Evolutionary conservation across 92 coral and sea anemone genomes (phyloP).

Genomic region (Zoanthus sansibaricus): DNA sequence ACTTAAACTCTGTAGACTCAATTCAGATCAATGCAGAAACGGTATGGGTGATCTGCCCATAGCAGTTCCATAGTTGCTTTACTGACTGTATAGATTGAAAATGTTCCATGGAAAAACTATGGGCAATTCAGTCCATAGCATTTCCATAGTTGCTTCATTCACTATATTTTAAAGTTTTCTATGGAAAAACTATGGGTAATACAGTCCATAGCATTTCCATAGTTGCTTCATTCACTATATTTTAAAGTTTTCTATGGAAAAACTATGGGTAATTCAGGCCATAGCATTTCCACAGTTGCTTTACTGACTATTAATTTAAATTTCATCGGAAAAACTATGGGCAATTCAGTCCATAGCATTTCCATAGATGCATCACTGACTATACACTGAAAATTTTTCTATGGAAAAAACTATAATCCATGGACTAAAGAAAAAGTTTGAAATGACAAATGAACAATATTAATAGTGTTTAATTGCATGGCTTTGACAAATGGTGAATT

Average conservation of each 20-base stretch:
- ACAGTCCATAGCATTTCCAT: neutral
- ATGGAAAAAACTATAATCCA: conserved; percentile 9
- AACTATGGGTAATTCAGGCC: conserved; percentile 9
- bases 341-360: neutral
- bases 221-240: too few species aligned
- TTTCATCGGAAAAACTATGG: neutral
- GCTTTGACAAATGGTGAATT: too few species aligned
- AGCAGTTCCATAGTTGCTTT: too few species aligned
- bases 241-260: neutral
- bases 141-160: too few species aligned
- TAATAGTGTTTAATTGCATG: neutral
- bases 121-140: too few species aligned
- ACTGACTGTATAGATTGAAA: too few species aligned
- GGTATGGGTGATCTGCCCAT: neutral
- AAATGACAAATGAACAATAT: conserved; percentile 5
- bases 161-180: too few species aligned
- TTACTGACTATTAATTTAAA: neutral
- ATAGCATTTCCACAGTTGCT: conserved; percentile 8
- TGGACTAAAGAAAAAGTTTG: conserved; percentile 16
- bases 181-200: too few species aligned
- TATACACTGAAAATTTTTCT: conserved; percentile 6
- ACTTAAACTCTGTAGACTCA: too few species aligned
- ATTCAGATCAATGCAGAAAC: too few species aligned
- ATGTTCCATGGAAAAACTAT: too few species aligned
- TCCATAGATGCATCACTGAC: conserved; percentile 10